These are phyloP conservation scores for Alcis repandata DNA, from an alignment of 2,888 invertebrate species.

Conservation along the genomic window DNA sequence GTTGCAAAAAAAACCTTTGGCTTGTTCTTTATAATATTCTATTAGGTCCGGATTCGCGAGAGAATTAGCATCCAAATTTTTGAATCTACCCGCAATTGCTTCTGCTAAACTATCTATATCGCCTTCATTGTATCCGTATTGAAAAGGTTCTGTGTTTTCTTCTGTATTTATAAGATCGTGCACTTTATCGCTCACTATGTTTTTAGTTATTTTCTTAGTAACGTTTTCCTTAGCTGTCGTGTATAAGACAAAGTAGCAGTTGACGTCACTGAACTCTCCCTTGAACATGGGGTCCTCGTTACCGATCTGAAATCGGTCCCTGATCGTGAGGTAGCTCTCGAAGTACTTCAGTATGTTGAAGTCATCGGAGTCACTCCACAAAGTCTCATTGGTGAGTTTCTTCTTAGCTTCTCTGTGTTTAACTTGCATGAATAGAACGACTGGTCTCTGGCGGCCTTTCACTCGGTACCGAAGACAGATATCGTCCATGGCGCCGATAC, in stretches of 20 bases:
- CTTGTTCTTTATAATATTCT: conserved; percentile 24
- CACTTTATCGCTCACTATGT: conserved; percentile 42
- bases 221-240: conserved; percentile 51
- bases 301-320: conserved; percentile 48
- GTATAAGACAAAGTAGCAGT: conserved; percentile 56
- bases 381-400: conserved; percentile 50
- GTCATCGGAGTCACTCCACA: conserved; percentile 48
- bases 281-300: conserved; percentile 52
- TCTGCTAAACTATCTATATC: conserved; percentile 49
- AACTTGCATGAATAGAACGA: conserved; percentile 55
- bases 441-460: conserved; percentile 36
- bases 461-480: conserved; percentile 55
- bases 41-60: neutral
- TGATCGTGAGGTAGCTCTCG: conserved; percentile 57
- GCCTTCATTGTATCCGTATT: conserved; percentile 47
- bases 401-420: conserved; percentile 57
- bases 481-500: conserved; percentile 61
- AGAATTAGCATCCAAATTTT: neutral
- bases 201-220: neutral
- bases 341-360: conserved; percentile 56
- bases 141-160: conserved; percentile 46
- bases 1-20: neutral
- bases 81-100: conserved; percentile 42
- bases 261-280: conserved; percentile 48
- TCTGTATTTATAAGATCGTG: conserved; percentile 52